A percentile compares a stretch with the other conserved stretches of the same genome.
Evolutionary conservation across 23 tunicate species (phyloP).

Genomic region (Ciona savignyi): DNA sequence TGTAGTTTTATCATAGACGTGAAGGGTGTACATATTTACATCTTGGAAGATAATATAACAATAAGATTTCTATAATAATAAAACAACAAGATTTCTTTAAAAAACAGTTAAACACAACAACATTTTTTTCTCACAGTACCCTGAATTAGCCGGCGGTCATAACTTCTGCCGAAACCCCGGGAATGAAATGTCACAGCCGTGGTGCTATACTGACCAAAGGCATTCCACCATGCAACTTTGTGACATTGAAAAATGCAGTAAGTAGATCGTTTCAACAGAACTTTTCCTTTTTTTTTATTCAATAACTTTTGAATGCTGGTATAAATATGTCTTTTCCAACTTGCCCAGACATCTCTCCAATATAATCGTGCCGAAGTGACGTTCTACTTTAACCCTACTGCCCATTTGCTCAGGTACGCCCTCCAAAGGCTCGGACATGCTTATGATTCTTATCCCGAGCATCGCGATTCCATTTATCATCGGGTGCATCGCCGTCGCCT

Average conservation of each 20-base stretch:
- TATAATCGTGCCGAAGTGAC: too few relatives aligned
- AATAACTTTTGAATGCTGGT: too few relatives aligned
- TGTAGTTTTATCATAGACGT: too few relatives aligned
- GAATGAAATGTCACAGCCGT: conserved; percentile 40
- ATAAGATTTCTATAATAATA: too few relatives aligned
- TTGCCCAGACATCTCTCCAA: too few relatives aligned
- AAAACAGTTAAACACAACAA: too few relatives aligned
- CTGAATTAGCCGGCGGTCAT: conserved; percentile 79
- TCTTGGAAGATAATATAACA: too few relatives aligned
- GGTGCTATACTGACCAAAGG: conserved; percentile 64
- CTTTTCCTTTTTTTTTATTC: background rate
- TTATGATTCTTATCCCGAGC: conserved; percentile 68
- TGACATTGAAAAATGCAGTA: conserved; percentile 58
- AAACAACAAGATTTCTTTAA: too few relatives aligned
- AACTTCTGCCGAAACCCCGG: conserved; percentile 88
- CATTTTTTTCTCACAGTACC: conserved; percentile 28
- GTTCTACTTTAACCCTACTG: background rate
- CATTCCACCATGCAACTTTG: conserved; percentile 26
- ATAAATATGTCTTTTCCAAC: too few relatives aligned
- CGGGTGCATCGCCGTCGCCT: conserved; percentile 58
- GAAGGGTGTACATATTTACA: too few relatives aligned
- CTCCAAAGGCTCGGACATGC: conserved; percentile 33
- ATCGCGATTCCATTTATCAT: conserved; percentile 63
- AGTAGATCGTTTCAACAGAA: background rate
- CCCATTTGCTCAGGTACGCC: background rate